These are phyloP conservation scores for Drosophila lacteicornis DNA, from an alignment of 1,140 invertebrate genomes.

Conservation along the genomic window DNA sequence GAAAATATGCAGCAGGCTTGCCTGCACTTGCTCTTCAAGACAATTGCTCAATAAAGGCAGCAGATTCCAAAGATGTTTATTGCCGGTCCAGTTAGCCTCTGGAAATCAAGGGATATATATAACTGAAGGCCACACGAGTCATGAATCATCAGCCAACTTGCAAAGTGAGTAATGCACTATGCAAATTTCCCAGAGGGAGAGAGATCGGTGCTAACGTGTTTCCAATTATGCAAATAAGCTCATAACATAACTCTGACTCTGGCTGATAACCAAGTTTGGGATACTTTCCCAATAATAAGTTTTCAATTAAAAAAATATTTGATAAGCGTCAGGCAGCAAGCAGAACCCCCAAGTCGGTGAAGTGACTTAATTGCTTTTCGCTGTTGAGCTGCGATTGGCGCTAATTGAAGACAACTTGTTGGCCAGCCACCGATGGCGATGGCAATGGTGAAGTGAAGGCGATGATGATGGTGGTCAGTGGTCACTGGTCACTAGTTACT, in stretches of 20 bases:
- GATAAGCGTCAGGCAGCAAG: constrained; percentile 21
- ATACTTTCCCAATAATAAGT: constrained; percentile 45
- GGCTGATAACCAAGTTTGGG: constrained; percentile 42
- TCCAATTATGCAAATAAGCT: constrained; percentile 51
- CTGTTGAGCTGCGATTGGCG: constrained; percentile 74
- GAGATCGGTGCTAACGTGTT: constrained; percentile 42
- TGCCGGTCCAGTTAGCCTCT: constrained; percentile 3
- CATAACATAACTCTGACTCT: constrained; percentile 32
- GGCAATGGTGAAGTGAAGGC: constrained; percentile 13
- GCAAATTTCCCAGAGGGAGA: constrained; percentile 42
- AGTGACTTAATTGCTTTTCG: constrained; percentile 81
- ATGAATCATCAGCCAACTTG: constrained; percentile 55
- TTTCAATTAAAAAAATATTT: constrained; percentile 55
- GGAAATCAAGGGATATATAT: background rate
- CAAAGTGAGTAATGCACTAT: constrained; percentile 55
- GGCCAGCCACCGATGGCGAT: constrained; percentile 14
- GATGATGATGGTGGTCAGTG: constrained; percentile 23
- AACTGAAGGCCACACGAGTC: constrained; percentile 28
- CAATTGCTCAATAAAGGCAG: constrained; percentile 21
- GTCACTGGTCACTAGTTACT: constrained; percentile 14
- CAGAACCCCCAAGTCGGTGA: constrained; percentile 42
- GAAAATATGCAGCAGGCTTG: constrained; percentile 73
- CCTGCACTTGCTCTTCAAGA: constrained; percentile 66
- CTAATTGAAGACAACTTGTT: constrained; percentile 80
- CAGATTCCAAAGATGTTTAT: constrained; percentile 21